A percentile compares a stretch with the other conserved stretches of the same genome.
These are phyloP conservation scores for Arothron firmamentum DNA, from an alignment of 2,113 vertebrate genomes.

Conservation along the genomic window DNA sequence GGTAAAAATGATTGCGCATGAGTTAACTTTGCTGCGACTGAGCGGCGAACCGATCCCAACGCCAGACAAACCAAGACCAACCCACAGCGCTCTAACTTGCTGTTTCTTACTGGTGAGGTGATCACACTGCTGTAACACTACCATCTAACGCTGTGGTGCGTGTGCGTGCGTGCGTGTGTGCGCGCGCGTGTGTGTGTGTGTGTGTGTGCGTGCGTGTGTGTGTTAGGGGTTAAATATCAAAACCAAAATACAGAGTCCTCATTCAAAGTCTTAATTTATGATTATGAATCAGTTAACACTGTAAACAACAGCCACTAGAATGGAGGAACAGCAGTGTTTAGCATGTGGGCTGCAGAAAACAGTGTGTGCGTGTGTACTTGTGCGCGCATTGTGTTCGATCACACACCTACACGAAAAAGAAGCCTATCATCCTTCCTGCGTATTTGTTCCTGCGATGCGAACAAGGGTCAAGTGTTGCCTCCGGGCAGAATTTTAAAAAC, in stretches of 20 bases:
- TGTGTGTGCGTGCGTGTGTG: too few relatives aligned
- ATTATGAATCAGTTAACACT: not conserved
- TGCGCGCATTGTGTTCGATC: slow-evolving; percentile 11
- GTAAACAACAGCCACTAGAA: not conserved
- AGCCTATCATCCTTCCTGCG: slow-evolving; percentile 22
- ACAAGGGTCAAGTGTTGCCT: slow-evolving; percentile 44
- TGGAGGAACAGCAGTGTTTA: slow-evolving; percentile 1
- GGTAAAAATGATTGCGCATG: too few relatives aligned
- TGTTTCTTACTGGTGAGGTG: not conserved
- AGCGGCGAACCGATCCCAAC: too few relatives aligned
- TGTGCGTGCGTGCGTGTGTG: too few relatives aligned
- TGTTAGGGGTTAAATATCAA: too few relatives aligned
- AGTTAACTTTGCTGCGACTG: not conserved
- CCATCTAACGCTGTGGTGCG: too few relatives aligned
- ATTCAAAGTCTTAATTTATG: too few relatives aligned
- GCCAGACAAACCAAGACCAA: not conserved
- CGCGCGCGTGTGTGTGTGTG: too few relatives aligned
- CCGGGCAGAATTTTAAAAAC: slow-evolving; percentile 46
- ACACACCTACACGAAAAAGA: slow-evolving; percentile 5
- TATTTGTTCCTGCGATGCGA: slow-evolving; percentile 28
- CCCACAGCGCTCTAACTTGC: not conserved
- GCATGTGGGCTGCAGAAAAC: slow-evolving; percentile 2
- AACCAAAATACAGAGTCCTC: too few relatives aligned
- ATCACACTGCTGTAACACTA: too few relatives aligned
- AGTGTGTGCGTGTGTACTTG: not conserved